Conservation (phyloP, 2,888 invertebrate species). For the Epistrophe grossulariae region DNA sequence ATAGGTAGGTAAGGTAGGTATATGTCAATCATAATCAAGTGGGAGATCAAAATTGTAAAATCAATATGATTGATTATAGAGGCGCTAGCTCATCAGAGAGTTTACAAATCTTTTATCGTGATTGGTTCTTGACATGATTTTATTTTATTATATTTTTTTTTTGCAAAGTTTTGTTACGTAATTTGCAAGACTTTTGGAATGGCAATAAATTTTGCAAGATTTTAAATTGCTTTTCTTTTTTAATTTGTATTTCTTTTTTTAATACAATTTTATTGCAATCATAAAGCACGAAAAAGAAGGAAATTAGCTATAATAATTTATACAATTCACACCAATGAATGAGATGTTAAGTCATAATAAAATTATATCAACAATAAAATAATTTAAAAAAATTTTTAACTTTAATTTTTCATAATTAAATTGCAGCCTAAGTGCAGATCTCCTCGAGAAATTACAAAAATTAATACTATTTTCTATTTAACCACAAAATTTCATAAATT, state of each 20-base stretch:
- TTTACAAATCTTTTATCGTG: neutral
- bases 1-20: neutral
- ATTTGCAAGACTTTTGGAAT: neutral
- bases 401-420: too few relatives aligned
- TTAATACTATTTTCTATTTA: too few relatives aligned
- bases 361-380: too few relatives aligned
- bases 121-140: neutral
- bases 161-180: neutral
- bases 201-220: neutral
- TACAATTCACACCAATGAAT: too few relatives aligned
- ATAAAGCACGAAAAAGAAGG: too few relatives aligned
- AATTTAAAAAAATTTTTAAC: too few relatives aligned
- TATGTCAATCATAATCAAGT: neutral
- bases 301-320: too few relatives aligned
- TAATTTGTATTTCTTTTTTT: neutral
- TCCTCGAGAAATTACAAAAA: too few relatives aligned
- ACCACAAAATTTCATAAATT: too few relatives aligned
- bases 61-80: slow-evolving; percentile 24
- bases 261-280: too few relatives aligned
- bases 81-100: neutral
- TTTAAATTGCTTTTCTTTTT: neutral
- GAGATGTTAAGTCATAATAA: too few relatives aligned
- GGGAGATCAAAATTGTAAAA: neutral
- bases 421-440: too few relatives aligned
- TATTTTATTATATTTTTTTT: neutral